These are phyloP conservation scores for Chamaetylas fuelleborni DNA, from an alignment of 2,113 vertebrate genomes.

Conservation along the genomic window DNA sequence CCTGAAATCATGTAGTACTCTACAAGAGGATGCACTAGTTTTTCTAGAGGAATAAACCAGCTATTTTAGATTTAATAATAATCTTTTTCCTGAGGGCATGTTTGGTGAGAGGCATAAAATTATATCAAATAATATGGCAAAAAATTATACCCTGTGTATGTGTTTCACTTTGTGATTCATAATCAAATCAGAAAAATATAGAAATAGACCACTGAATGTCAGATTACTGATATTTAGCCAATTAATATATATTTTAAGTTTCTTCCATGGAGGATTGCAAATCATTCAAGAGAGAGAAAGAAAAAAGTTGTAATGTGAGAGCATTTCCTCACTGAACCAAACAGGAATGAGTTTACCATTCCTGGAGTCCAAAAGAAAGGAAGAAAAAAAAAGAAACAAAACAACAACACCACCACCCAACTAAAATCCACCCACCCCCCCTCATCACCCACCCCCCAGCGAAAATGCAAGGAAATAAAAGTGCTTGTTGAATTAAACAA, in stretches of 20 bases:
- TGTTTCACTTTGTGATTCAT: background rate
- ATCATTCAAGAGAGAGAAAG: background rate
- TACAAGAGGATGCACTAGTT: background rate
- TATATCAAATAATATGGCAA: background rate
- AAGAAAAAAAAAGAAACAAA: background rate
- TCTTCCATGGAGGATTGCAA: background rate
- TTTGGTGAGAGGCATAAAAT: background rate
- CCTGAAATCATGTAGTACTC: background rate
- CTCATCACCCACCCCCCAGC: background rate
- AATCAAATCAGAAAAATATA: background rate
- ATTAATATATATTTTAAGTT: background rate
- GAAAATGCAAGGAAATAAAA: background rate
- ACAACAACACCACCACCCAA: background rate
- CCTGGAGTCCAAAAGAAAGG: background rate
- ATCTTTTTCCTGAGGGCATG: background rate
- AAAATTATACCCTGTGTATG: background rate
- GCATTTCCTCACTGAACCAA: background rate
- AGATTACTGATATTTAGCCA: background rate
- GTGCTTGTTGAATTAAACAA: background rate
- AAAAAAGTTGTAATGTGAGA: background rate
- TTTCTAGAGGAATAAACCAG: background rate
- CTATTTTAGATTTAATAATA: background rate
- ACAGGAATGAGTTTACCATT: background rate
- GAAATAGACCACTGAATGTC: background rate
- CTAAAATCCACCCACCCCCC: background rate